These are phyloP conservation scores for Saguinus midas DNA, from an alignment of 2,113 vertebrate species.

Conservation along the genomic window DNA sequence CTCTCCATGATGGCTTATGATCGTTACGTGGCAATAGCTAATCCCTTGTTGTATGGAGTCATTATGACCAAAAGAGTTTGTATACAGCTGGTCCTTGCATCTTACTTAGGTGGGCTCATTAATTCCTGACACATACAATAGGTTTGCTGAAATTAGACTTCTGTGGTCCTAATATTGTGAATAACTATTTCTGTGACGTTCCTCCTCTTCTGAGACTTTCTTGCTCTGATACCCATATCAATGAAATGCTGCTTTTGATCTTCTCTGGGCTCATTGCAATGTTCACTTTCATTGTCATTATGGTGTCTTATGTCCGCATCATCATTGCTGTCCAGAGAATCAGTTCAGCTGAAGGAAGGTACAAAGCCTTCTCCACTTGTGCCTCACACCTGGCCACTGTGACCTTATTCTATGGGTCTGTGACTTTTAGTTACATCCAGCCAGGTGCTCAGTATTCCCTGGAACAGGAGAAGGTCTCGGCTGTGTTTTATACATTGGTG, in stretches of 20 bases:
- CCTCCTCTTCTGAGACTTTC: conserved; percentile 65
- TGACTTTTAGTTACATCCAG: conserved; percentile 74
- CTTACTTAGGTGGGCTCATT: conserved; percentile 51
- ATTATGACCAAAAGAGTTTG: conserved; percentile 57
- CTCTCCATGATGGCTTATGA: conserved; percentile 73
- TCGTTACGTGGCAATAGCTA: conserved; percentile 62
- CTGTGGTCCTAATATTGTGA: conserved; percentile 59
- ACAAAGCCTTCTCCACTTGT: conserved; percentile 73
- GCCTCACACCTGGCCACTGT: conserved; percentile 68
- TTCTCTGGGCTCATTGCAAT: conserved; percentile 63
- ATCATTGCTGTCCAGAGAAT: conserved; percentile 62
- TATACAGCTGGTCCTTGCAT: conserved; percentile 15
- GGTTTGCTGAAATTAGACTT: conserved; percentile 65
- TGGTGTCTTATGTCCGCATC: conserved; percentile 61
- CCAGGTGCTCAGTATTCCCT: conserved; percentile 66
- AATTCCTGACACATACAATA: conserved; percentile 66
- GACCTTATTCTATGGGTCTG: conserved; percentile 68
- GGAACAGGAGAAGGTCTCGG: conserved; percentile 74
- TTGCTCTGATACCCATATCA: conserved; percentile 54
- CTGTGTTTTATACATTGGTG: conserved; percentile 26
- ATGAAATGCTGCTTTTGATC: conserved; percentile 61
- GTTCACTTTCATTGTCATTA: conserved; percentile 57
- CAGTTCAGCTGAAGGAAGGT: conserved; percentile 27
- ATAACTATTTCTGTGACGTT: conserved; percentile 74
- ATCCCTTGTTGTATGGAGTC: conserved; percentile 56